These are phyloP conservation scores for Platycnemis pennipes DNA, from an alignment of 2,888 invertebrate species.

Conservation along the genomic window DNA sequence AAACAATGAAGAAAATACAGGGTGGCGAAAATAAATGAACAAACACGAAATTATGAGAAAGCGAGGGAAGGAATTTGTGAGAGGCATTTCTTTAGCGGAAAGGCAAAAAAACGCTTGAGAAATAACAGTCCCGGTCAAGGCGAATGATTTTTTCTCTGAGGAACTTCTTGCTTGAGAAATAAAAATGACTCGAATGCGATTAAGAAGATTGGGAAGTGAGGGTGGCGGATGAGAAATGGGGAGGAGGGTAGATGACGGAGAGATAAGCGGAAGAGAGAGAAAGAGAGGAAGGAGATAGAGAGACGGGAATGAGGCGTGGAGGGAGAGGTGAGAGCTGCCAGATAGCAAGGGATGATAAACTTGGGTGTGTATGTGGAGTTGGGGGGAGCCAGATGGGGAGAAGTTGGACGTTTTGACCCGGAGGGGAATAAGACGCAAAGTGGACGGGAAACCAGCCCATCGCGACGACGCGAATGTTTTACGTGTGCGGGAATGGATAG, in stretches of 20 bases:
- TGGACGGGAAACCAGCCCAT: no score
- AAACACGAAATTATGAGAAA: neutral
- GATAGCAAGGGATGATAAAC: slow-evolving; percentile 5
- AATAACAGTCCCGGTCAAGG: no score
- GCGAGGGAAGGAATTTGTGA: neutral
- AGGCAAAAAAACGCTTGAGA: neutral
- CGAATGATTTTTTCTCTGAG: no score
- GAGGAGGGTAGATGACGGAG: neutral
- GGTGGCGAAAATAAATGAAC: neutral
- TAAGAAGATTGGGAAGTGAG: neutral
- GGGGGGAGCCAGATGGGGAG: neutral
- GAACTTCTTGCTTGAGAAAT: neutral
- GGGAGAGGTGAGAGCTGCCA: neutral
- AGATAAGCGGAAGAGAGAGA: neutral
- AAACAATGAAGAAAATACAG: neutral
- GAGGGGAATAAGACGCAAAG: slow-evolving; percentile 28
- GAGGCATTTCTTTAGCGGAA: neutral
- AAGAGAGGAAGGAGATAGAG: slow-evolving; percentile 14
- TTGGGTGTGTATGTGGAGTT: neutral
- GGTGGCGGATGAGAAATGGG: slow-evolving; percentile 2
- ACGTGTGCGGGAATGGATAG: neutral
- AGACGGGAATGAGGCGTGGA: neutral
- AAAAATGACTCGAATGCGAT: neutral
- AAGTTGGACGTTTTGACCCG: neutral
- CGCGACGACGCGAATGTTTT: neutral